phyloP scores from a whole-genome alignment of 2,797 vertebrate species.

The Lagocephalus sceleratus region DNA sequence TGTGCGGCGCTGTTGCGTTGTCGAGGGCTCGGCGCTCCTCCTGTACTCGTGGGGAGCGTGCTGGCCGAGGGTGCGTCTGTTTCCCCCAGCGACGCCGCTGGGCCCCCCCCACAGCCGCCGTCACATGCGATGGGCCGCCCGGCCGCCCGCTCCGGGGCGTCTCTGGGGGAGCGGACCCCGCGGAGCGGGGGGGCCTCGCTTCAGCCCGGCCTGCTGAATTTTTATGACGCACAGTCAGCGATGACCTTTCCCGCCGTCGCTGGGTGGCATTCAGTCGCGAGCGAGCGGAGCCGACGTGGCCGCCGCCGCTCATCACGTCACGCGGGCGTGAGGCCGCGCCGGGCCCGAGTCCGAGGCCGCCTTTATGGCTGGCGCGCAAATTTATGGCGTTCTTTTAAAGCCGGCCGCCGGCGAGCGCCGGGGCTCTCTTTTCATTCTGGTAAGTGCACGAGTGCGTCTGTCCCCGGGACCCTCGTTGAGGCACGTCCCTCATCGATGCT shows the following conservation, averaged over 20 bases:
- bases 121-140: no score
- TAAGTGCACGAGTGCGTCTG: slow-evolving; percentile 32
- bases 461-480: slow-evolving; percentile 14
- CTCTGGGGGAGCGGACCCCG: neutral
- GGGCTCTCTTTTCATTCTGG: slow-evolving; percentile 39
- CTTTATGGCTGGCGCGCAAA: slow-evolving; percentile 1
- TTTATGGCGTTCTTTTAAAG: slow-evolving; percentile 14
- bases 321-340: slow-evolving; percentile 3
- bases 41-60: no score
- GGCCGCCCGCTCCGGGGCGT: no score
- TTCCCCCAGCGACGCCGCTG: no score
- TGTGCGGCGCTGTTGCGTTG: no score
- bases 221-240: slow-evolving; percentile 19
- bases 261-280: slow-evolving; percentile 43
- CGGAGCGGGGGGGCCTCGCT: neutral
- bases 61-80: no score
- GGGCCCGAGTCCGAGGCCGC: neutral
- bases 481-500: slow-evolving; percentile 37
- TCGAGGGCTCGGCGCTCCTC: no score
- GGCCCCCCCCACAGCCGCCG: no score
- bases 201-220: slow-evolving; percentile 5
- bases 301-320: slow-evolving; percentile 31
- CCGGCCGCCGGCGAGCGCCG: slow-evolving; percentile 4
- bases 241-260: slow-evolving; percentile 42
- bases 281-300: slow-evolving; percentile 19